Evolutionary conservation across 2,888 invertebrate species (phyloP), one percentile per base, ranked within the genome.

Genomic region (Dinocampus coccinellae): DNA sequence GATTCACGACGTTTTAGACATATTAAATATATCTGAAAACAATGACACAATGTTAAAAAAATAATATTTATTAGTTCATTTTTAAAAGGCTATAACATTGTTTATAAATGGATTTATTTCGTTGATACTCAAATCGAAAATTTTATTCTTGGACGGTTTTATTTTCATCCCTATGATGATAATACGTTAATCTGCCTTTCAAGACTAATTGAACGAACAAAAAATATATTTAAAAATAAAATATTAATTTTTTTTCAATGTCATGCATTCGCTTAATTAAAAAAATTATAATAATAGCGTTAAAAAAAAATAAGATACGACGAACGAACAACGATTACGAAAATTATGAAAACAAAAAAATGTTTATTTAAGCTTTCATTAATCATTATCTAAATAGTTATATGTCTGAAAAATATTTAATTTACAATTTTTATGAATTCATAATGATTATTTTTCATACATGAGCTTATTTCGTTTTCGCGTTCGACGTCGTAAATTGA

Each of bases 321-420:
- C 73, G 76, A 75, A 75, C 76, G 76, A 79, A 81, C 77, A 69
- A 76, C 74, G 76, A 78, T 72, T 81, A 80, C 70, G 79, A 83
- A 81, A 83, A 69, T 68, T 67, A 57, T 73, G 52, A 65, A 68
- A 42, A 66, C 62, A 61, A 71, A 70, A n/a, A 68, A 70, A 69
- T 26, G 69, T 62, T 61, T 69, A 71, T 73, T 62, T 64, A 58
- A 13, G 58, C 58, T 47, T 34, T 26, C 20, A 70, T 64, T 13
- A 69, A 62, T 33, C 26, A 13, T 36, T 55, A 65, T 53, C 26
- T 33, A 42, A 16, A 20, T 24, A 42, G 24, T 39, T 39, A 55
- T 66, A 39, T 33, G 29, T 42, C 3, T 66, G 2, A 36, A 55
- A 42, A 80, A 72, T 64, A 76, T 57, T 57, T 16, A 70, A 69